Evolutionary conservation across 2,797 vertebrate genomes (phyloP).

Genomic region (Cyclura pinguis): DNA sequence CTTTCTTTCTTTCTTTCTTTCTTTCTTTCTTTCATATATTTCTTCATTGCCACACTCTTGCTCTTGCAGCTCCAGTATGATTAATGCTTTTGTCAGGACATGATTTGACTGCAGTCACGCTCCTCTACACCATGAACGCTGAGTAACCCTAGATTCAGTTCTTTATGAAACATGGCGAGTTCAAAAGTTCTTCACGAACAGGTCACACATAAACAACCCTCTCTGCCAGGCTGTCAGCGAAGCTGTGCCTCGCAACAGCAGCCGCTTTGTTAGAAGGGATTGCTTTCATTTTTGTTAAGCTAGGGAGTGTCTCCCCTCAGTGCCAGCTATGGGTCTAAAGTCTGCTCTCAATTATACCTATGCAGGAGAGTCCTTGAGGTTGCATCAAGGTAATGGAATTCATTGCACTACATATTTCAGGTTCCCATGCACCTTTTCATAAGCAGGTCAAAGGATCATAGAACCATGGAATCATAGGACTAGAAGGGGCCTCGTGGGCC

Average conservation of each 20-base stretch:
- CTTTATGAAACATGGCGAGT: constrained; percentile 27
- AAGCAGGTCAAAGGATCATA: too few species aligned
- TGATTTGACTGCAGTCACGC: neutral
- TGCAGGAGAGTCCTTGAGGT: neutral
- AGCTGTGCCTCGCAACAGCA: neutral
- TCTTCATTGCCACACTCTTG: constrained; percentile 30
- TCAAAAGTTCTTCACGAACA: constrained; percentile 46
- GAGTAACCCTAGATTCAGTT: constrained; percentile 23
- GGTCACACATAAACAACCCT: neutral
- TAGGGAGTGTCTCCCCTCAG: constrained; percentile 2
- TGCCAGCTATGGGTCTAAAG: neutral
- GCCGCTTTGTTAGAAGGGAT: constrained; percentile 4
- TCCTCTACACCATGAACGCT: neutral
- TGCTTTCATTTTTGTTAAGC: constrained; percentile 12
- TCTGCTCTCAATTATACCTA: constrained; percentile 8
- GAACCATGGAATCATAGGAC: too few species aligned
- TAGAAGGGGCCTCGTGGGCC: too few species aligned
- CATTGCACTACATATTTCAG: neutral
- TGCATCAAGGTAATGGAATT: neutral
- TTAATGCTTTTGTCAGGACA: constrained; percentile 23
- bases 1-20: neutral
- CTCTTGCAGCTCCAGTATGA: neutral
- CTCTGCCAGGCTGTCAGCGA: constrained; percentile 3
- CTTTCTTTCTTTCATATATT: rapidly evolving
- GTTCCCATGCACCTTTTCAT: neutral